phyloP scores from a whole-genome alignment of 2,113 vertebrate genomes.

The Dicrurus megarhynchus region DNA sequence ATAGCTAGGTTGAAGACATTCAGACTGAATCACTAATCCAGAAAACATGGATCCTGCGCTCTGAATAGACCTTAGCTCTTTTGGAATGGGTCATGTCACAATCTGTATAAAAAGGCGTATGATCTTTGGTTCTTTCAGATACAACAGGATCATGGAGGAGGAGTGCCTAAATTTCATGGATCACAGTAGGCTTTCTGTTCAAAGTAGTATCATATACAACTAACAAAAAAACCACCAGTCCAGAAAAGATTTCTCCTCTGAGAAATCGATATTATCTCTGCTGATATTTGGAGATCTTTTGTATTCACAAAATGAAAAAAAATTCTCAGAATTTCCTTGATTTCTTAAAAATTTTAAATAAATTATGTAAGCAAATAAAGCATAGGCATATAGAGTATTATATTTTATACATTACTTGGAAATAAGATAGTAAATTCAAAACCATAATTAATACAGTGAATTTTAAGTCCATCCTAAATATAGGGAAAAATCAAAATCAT shows the following conservation, averaged over 20 bases:
- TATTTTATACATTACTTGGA: neutral
- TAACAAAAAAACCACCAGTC: neutral
- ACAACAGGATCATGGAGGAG: neutral
- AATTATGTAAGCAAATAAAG: neutral
- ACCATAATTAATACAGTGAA: neutral
- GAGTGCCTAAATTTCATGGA: neutral
- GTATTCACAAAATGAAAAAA: neutral
- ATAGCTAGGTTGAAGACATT: fast-evolving
- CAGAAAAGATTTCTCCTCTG: neutral
- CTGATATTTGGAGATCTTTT: neutral
- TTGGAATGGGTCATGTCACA: neutral
- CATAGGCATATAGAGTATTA: neutral
- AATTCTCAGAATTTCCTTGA: neutral
- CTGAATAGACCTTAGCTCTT: neutral
- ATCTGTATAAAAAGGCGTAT: neutral
- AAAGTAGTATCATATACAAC: neutral
- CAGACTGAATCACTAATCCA: neutral
- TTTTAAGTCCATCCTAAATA: neutral
- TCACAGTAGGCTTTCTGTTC: neutral
- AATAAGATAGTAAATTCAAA: neutral
- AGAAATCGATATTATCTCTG: neutral
- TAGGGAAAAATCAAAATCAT: neutral
- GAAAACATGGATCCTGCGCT: neutral
- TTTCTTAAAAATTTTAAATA: neutral
- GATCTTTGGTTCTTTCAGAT: neutral